Evolutionary conservation across 2,797 vertebrate species (phyloP).

Genomic region (Capromys pilorides): DNA sequence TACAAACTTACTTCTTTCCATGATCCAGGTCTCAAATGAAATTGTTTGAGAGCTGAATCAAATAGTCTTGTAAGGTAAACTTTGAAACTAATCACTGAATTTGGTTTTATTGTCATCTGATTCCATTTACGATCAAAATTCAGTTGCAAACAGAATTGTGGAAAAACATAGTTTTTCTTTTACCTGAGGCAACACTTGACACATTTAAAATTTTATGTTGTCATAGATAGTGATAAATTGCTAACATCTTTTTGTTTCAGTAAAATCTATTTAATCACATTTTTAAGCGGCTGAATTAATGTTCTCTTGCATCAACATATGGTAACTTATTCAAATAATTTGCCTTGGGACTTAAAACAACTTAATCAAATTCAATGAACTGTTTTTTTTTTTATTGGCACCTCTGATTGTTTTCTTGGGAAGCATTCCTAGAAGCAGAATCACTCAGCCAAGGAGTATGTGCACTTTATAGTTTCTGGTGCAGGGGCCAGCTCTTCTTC

Average conservation of each 20-base stretch:
- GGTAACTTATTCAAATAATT: not conserved
- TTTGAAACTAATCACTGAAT: not conserved
- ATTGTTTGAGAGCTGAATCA: not conserved
- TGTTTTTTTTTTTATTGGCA: not conserved
- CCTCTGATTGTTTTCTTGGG: not conserved
- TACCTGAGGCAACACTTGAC: not conserved
- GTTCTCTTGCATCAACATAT: not conserved
- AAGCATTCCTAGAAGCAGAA: constrained; percentile 28
- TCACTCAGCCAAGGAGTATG: not conserved
- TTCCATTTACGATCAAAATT: not conserved
- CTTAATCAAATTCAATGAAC: not conserved
- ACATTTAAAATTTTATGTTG: not conserved
- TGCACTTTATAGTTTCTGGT: not conserved
- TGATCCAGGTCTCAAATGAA: not conserved
- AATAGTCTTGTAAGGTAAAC: not conserved
- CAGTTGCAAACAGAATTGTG: not conserved
- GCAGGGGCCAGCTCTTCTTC: not conserved
- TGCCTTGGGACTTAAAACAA: not conserved
- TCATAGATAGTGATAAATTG: not conserved
- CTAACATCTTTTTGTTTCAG: not conserved
- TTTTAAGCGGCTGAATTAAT: constrained; percentile 29
- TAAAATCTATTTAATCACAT: not conserved
- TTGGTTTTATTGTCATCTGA: not conserved
- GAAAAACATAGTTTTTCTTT: not conserved
- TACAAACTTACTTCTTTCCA: not conserved